Percentiles rank a stretch among this genome's conserved stretches.
Conservation (phyloP, 2,113 vertebrate species). For the Macheiramphus alcinus region DNA sequence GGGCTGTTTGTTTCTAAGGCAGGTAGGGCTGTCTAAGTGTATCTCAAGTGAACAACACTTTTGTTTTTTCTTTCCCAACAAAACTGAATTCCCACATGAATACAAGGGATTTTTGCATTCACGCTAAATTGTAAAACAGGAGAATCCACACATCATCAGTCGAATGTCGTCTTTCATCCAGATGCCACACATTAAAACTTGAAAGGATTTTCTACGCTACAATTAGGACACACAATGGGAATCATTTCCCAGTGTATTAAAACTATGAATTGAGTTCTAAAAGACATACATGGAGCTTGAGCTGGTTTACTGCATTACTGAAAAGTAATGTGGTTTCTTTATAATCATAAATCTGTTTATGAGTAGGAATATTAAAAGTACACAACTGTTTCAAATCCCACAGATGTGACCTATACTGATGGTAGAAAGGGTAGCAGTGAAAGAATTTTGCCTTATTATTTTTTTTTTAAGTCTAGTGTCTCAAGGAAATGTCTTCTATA, state of each 20-base stretch:
- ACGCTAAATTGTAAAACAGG: not conserved
- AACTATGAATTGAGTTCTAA: not conserved
- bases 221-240: not conserved
- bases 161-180: not conserved
- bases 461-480: not conserved
- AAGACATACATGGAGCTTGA: not conserved
- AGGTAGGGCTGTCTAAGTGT: not conserved
- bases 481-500: not conserved
- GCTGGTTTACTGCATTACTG: not conserved
- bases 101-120: not conserved
- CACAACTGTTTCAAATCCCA: not conserved
- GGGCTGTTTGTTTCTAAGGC: not conserved
- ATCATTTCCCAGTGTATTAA: not conserved
- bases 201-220: not conserved
- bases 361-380: not conserved
- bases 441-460: not conserved
- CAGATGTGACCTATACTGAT: not conserved
- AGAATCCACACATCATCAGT: not conserved
- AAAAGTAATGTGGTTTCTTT: not conserved
- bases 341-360: not conserved
- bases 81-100: not conserved
- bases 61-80: not conserved
- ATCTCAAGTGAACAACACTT: not conserved
- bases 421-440: not conserved
- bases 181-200: not conserved